These are phyloP conservation scores for Xylocampa areola DNA, from an alignment of 2,888 invertebrate species.

Conservation along the genomic window DNA sequence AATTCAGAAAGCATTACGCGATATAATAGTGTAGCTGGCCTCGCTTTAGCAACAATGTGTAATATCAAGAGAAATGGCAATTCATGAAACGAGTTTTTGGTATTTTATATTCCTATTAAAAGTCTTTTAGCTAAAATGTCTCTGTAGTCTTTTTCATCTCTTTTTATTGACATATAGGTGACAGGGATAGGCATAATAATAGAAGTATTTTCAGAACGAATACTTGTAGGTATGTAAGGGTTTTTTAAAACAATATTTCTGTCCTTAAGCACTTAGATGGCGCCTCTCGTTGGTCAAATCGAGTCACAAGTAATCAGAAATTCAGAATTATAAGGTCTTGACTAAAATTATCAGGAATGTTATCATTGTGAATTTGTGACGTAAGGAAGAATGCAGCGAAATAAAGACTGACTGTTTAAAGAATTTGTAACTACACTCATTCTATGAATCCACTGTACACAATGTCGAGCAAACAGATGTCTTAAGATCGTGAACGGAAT, in stretches of 20 bases:
- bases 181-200: too few relatives aligned
- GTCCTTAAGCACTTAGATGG: too few relatives aligned
- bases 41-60: background rate
- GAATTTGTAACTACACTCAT: slow-evolving; percentile 5
- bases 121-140: too few relatives aligned
- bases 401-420: slow-evolving; percentile 1
- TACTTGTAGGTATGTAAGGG: too few relatives aligned
- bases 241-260: background rate
- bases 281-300: background rate
- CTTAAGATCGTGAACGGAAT: slow-evolving; percentile 1
- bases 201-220: too few relatives aligned
- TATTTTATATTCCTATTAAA: background rate
- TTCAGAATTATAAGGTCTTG: background rate
- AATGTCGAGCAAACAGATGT: slow-evolving; percentile 15
- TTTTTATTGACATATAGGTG: too few relatives aligned
- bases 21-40: too few relatives aligned
- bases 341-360: slow-evolving; percentile 12
- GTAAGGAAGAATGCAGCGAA: slow-evolving; percentile 5
- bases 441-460: slow-evolving; percentile 13
- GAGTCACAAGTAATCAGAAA: background rate
- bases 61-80: slow-evolving; percentile 10
- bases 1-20: too few relatives aligned
- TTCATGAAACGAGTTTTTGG: background rate
- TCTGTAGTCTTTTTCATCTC: too few relatives aligned
- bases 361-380: slow-evolving; percentile 14